These are phyloP conservation scores for Enhydra lutris DNA, from an alignment of 2,113 vertebrate genomes.

Conservation along the genomic window DNA sequence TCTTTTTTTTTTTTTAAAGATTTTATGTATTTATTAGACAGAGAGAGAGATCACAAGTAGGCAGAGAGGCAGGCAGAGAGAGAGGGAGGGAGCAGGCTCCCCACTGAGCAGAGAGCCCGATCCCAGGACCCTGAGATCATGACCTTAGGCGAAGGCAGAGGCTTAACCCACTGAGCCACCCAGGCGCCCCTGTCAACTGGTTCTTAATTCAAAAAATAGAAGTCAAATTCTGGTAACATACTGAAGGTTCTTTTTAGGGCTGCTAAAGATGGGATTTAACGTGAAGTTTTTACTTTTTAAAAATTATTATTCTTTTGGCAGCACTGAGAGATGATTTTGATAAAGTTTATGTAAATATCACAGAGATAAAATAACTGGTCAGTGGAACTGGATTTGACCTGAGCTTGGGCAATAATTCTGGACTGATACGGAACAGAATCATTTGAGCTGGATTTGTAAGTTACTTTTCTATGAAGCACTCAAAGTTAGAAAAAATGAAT, in stretches of 20 bases:
- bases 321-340: constrained; percentile 4
- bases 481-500: constrained; percentile 24
- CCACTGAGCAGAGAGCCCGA: too few relatives aligned
- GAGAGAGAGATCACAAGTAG: too few relatives aligned
- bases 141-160: too few relatives aligned
- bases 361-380: constrained; percentile 57
- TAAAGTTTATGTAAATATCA: constrained; percentile 58
- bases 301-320: neutral
- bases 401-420: constrained; percentile 53
- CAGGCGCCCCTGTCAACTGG: neutral
- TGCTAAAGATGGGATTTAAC: neutral
- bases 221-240: neutral
- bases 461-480: constrained; percentile 58
- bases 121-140: too few relatives aligned
- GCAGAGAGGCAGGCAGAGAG: too few relatives aligned
- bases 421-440: constrained; percentile 60
- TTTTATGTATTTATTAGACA: too few relatives aligned
- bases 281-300: neutral
- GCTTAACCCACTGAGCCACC: too few relatives aligned
- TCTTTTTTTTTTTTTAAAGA: too few relatives aligned
- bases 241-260: neutral
- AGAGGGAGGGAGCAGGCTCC: too few relatives aligned
- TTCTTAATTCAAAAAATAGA: neutral
- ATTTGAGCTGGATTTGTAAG: constrained; percentile 56
- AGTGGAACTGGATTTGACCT: constrained; percentile 21